phyloP scores from a whole-genome alignment of 2,797 vertebrate species.

The Cynopterus sphinx region DNA sequence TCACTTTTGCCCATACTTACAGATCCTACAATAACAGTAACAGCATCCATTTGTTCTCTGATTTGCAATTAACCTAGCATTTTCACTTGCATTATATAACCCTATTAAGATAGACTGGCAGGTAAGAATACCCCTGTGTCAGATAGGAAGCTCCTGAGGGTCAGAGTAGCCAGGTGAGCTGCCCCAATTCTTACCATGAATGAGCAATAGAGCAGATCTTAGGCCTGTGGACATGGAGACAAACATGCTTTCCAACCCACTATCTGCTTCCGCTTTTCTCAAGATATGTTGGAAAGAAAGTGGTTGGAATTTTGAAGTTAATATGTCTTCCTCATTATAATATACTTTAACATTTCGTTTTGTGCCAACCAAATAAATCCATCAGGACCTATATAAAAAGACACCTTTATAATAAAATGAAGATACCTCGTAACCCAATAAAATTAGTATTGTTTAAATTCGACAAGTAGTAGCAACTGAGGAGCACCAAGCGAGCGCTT shows the following conservation, averaged over 20 bases:
- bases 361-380: background rate
- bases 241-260: background rate
- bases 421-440: background rate
- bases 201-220: background rate
- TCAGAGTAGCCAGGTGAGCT: background rate
- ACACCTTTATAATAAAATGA: background rate
- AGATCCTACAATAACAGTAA: background rate
- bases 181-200: background rate
- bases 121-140: background rate
- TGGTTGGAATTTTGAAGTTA: background rate
- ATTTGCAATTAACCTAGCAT: background rate
- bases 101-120: background rate
- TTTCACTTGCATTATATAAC: background rate
- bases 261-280: background rate
- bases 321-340: background rate
- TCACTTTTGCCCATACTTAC: background rate
- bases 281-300: background rate
- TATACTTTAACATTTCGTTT: background rate
- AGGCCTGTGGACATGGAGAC: background rate
- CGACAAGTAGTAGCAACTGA: background rate
- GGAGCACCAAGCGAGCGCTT: background rate
- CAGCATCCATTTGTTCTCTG: background rate
- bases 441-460: background rate
- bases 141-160: background rate
- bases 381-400: conserved; percentile 1